These are phyloP conservation scores for Hedychridium roseum DNA, from an alignment of 2,888 invertebrate genomes.

Conservation along the genomic window DNA sequence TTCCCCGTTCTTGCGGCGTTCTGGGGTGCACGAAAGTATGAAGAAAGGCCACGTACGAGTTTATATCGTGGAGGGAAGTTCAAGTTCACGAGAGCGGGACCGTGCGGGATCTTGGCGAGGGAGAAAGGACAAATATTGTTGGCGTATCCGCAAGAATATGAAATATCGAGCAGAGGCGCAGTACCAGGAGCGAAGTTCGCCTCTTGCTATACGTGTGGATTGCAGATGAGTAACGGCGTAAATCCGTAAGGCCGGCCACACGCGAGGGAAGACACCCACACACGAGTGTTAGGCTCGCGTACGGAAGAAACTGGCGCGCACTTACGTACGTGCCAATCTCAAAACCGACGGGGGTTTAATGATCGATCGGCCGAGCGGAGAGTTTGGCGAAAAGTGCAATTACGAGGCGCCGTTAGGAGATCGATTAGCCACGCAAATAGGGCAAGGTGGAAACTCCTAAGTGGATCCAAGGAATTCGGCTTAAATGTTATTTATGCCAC, in stretches of 20 bases:
- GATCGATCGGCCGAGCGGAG: conserved; percentile 35
- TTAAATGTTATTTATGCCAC: too few relatives aligned
- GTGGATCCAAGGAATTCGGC: too few relatives aligned
- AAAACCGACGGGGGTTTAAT: conserved; percentile 27
- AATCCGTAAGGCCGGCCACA: too few relatives aligned
- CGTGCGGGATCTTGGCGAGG: conserved; percentile 8
- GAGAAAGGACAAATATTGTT: not conserved
- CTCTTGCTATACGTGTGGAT: too few relatives aligned
- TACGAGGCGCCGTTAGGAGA: too few relatives aligned
- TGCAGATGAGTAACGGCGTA: too few relatives aligned
- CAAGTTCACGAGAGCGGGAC: conserved; percentile 29
- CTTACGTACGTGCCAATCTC: too few relatives aligned
- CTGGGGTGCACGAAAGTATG: too few relatives aligned
- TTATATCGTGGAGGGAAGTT: conserved; percentile 28
- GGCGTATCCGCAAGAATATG: conserved; percentile 22
- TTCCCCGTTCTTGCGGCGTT: conserved; percentile 26
- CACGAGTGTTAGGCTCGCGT: conserved; percentile 19
- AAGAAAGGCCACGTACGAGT: conserved; percentile 20
- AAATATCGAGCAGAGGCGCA: conserved; percentile 32
- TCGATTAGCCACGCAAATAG: too few relatives aligned
- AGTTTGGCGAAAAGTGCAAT: too few relatives aligned
- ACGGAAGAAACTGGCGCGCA: too few relatives aligned
- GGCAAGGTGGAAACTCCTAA: too few relatives aligned
- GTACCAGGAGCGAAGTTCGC: conserved; percentile 40
- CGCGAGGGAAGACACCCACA: conserved; percentile 28